These are phyloP conservation scores for Heliconius nattereri DNA, from an alignment of 1,140 invertebrate species.

Conservation along the genomic window DNA sequence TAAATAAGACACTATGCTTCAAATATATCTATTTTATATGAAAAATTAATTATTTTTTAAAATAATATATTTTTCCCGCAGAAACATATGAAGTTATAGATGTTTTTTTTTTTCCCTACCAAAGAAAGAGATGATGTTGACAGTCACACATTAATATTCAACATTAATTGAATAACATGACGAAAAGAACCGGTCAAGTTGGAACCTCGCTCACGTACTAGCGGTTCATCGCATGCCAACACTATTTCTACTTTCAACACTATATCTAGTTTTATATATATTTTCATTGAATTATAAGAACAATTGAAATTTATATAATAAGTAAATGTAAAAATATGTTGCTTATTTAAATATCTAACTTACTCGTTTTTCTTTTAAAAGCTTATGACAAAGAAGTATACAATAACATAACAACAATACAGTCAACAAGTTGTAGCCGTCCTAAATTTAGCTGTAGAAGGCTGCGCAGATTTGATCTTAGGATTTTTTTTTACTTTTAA, in stretches of 20 bases:
- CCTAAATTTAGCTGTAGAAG: too few relatives aligned
- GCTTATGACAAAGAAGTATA: not conserved
- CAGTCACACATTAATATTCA: not conserved
- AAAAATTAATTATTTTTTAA: not conserved
- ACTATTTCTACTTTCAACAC: too few relatives aligned
- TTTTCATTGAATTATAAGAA: not conserved
- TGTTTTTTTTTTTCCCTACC: not conserved
- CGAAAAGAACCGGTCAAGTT: constrained; percentile 41
- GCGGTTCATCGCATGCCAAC: constrained; percentile 38
- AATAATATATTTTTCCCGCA: not conserved
- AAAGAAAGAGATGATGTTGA: not conserved
- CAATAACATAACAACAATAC: not conserved
- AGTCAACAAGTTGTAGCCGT: too few relatives aligned
- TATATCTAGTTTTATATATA: not conserved
- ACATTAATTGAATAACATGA: constrained; percentile 33
- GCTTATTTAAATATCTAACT: not conserved
- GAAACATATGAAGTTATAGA: not conserved
- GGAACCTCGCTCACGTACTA: constrained; percentile 39
- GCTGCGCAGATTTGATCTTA: too few relatives aligned
- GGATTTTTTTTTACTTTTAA: too few relatives aligned
- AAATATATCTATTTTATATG: not conserved
- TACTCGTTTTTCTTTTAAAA: not conserved
- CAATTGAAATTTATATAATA: not conserved
- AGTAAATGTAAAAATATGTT: not conserved
- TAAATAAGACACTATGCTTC: not conserved